Conservation (phyloP, 2,113 vertebrate species). For the Corynorhinus townsendii region DNA sequence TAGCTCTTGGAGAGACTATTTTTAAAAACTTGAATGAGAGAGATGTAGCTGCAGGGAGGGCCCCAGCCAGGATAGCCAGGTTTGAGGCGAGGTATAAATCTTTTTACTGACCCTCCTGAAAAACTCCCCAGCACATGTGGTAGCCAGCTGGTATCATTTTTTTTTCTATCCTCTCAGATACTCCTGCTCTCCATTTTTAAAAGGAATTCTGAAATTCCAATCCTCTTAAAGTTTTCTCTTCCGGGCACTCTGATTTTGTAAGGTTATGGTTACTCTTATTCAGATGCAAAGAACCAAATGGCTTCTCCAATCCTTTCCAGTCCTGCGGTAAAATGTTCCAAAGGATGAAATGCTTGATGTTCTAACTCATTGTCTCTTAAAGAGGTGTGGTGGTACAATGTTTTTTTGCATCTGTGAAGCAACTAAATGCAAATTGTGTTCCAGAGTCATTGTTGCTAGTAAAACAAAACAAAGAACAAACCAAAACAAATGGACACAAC, state of each 20-base stretch:
- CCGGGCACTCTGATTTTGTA: background rate
- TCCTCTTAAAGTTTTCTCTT: background rate
- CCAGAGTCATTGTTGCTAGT: background rate
- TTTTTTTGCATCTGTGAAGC: background rate
- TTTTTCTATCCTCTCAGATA: background rate
- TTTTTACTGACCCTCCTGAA: background rate
- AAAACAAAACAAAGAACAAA: background rate
- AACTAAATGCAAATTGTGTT: background rate
- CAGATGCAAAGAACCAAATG: background rate
- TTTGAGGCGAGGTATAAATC: background rate
- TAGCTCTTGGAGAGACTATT: background rate
- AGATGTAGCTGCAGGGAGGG: background rate
- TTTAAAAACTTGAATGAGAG: background rate
- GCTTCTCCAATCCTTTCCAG: background rate
- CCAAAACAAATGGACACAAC: background rate
- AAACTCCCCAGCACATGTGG: fast-evolving
- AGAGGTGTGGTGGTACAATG: background rate
- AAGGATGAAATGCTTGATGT: background rate
- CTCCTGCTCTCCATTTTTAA: background rate
- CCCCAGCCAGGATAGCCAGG: background rate
- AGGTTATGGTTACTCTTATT: background rate
- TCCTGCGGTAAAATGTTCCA: background rate
- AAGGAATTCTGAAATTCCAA: background rate
- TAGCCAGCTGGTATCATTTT: too few species aligned
- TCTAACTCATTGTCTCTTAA: background rate